These are phyloP conservation scores for Silurus aristotelis DNA, from an alignment of 2,797 vertebrate genomes.

Conservation along the genomic window DNA sequence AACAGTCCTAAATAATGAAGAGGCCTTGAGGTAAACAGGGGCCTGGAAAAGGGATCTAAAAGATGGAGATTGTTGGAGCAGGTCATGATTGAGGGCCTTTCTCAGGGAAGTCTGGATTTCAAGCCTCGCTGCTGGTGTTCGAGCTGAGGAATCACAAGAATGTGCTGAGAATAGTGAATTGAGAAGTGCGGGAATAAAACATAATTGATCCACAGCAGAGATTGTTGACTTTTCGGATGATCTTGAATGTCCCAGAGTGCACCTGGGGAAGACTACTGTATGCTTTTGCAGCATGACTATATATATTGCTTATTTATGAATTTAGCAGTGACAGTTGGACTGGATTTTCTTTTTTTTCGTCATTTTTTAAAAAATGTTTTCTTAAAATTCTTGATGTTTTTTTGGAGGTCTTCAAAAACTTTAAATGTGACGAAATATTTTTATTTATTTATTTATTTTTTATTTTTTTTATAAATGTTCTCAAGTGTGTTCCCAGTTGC, in stretches of 20 bases:
- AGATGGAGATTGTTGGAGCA: neutral
- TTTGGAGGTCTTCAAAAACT: neutral
- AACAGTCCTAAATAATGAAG: neutral
- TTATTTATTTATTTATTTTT: too few species aligned
- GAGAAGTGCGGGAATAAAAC: neutral
- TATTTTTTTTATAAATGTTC: neutral
- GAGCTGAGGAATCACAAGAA: neutral
- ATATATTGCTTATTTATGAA: neutral
- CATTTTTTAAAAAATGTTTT: neutral
- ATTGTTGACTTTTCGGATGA: neutral
- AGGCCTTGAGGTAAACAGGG: neutral
- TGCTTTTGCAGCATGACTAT: slow-evolving; percentile 6
- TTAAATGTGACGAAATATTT: neutral
- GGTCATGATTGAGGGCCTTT: neutral
- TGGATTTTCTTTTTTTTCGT: neutral
- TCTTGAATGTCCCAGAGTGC: neutral
- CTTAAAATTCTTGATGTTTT: neutral
- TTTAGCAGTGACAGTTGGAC: neutral
- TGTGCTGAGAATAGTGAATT: neutral
- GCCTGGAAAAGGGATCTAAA: neutral
- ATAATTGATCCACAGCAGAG: neutral
- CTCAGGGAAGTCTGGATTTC: slow-evolving; percentile 9
- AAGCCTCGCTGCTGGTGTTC: neutral
- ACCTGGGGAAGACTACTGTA: slow-evolving; percentile 2
- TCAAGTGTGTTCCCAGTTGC: neutral